Base-by-base conservation (phyloP, 2,113 vertebrate species). In the Leiothrix lutea region DNA sequence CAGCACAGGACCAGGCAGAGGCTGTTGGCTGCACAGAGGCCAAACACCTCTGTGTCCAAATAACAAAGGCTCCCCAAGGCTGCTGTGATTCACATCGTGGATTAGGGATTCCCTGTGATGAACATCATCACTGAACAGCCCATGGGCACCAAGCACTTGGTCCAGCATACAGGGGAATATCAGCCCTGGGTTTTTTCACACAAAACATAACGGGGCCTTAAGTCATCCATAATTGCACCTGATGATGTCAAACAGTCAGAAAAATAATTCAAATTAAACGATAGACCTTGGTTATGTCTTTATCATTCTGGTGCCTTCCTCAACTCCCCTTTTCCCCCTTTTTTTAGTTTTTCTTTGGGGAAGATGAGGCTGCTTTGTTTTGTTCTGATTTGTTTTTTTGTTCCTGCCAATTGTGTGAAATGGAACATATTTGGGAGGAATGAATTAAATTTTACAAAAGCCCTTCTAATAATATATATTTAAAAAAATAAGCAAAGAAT, bases 401-500 rank as follows among this genome's bases (percentile, higher is more conserved):
- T 89, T 90, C 13, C 74, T 86, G 73, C 38, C 91, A 67, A 25
- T 45, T 69, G 56, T 69, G 79, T 84, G 64, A 93, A 96, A 88
- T 8, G 6, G 45, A 95, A 87, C 65, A 48, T 85, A 56, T 80
- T 92, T 97, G 66, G 74, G 53, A 91, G 36, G 86, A 95, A 91
- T 86, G 83, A 96, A 94, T 95, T 92, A 96, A 88, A 88, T 92
- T 90, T 93, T 94, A 89, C 73, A 93, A 93, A 94, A 80, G 86
- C 75, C 94, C 93, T 95, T 77, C 93, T 96, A 95, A 96, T 94
- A 92, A 88, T 61, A 89, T 72, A 56, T 85, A 88, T 97, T 93
- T 35, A 4, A 62, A 95, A 95, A 97, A 96, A 95, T 80, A 94
- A 96, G 74, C 92, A 95, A 96, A 96, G 81, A 97, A 96, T 94